A percentile compares a stretch with the other conserved stretches of the same genome.
phyloP scores from a whole-genome alignment of 2,888 invertebrate genomes.

The Cheilosia scutellata region DNA sequence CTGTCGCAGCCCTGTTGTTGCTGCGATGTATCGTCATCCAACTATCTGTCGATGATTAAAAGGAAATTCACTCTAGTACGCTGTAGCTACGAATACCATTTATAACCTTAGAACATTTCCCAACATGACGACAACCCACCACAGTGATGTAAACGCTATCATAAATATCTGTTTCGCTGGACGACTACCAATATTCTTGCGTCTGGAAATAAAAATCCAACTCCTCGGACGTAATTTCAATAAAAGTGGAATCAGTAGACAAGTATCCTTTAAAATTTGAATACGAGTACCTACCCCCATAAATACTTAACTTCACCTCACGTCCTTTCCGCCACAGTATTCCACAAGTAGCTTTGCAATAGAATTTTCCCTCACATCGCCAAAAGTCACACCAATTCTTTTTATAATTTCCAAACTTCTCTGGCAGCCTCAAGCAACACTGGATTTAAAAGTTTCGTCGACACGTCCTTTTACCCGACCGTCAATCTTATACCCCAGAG shows the following conservation, averaged over 20 bases:
- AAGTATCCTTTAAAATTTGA: not conserved
- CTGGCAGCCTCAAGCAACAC: slow-evolving; percentile 17
- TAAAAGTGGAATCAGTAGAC: not conserved
- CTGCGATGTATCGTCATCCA: no score
- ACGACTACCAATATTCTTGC: not conserved
- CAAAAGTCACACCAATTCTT: not conserved
- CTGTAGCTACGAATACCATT: no score
- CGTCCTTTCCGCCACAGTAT: not conserved
- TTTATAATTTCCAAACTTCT: slow-evolving; percentile 22
- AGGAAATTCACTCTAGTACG: no score
- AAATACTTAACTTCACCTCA: not conserved
- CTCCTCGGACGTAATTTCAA: not conserved
- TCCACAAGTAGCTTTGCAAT: not conserved
- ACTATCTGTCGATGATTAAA: no score
- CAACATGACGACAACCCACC: no score
- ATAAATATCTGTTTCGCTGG: no score
- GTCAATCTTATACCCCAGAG: not conserved
- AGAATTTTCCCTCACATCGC: not conserved
- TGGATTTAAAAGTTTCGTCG: slow-evolving; percentile 23
- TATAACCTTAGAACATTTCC: no score
- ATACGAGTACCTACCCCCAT: not conserved
- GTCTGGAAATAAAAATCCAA: not conserved
- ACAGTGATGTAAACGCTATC: no score
- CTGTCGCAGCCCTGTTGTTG: no score
- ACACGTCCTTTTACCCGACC: not conserved